Evolutionary conservation across 2,113 vertebrate species (phyloP).

Genomic region (Haplochromis burtoni): DNA sequence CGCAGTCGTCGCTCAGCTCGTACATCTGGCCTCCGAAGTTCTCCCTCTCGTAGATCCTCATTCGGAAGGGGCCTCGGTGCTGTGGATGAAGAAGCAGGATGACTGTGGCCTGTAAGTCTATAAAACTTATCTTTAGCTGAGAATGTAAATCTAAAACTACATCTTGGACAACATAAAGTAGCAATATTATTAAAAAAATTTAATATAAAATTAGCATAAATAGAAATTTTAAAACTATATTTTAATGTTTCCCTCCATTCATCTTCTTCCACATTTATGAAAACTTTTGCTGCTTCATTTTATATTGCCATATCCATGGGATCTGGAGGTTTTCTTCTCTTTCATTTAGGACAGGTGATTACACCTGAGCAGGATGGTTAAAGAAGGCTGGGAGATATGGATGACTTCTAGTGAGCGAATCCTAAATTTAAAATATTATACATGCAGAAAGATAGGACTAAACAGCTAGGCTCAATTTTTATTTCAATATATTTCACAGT

Average conservation of each 20-base stretch:
- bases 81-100: background rate
- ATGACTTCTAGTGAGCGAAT: accelerated
- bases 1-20: constrained; percentile 64
- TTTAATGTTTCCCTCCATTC: background rate
- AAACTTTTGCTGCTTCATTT: background rate
- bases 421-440: background rate
- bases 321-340: background rate
- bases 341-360: background rate
- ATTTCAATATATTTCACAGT: background rate
- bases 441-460: background rate
- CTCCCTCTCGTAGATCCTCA: constrained; percentile 62
- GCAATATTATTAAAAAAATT: background rate
- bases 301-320: accelerated
- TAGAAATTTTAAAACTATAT: background rate
- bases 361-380: background rate
- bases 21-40: constrained; percentile 59
- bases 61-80: constrained; percentile 58
- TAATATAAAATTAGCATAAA: background rate
- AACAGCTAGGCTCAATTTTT: background rate
- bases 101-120: accelerated
- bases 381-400: background rate
- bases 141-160: background rate
- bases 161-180: background rate
- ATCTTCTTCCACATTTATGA: accelerated
- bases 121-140: accelerated